phyloP scores from a whole-genome alignment of 2,113 vertebrate species.

The Cacatua alba region DNA sequence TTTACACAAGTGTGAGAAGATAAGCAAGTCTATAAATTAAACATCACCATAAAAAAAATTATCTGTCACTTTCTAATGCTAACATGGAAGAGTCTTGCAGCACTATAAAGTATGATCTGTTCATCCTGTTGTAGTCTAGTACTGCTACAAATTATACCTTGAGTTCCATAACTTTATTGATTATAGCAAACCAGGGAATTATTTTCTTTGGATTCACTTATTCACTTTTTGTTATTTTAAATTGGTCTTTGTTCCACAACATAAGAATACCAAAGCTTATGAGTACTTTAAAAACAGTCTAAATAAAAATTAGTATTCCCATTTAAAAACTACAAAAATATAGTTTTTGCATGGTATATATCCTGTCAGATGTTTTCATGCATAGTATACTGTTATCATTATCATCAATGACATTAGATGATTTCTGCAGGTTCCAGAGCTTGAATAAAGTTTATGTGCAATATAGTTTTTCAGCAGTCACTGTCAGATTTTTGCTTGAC shows the following conservation, averaged over 20 bases:
- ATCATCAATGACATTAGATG: neutral
- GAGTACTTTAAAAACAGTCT: neutral
- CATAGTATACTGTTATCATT: neutral
- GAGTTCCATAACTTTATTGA: neutral
- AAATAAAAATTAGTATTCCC: neutral
- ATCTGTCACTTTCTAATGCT: neutral
- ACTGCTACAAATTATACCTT: neutral
- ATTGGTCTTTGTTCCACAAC: neutral
- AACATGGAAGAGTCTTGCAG: neutral
- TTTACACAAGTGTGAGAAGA: neutral
- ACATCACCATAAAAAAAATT: neutral
- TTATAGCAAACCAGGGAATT: neutral
- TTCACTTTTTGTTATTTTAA: neutral
- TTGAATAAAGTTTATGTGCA: neutral
- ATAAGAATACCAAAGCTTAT: neutral
- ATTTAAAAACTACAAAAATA: neutral
- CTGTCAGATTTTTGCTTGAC: neutral
- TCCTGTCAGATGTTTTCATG: neutral
- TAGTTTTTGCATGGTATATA: neutral
- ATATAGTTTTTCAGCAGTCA: neutral
- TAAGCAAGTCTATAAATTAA: neutral
- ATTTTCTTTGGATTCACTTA: neutral
- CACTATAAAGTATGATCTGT: neutral
- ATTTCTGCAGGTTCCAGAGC: neutral
- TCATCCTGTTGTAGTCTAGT: neutral